These are phyloP conservation scores for Propithecus deckenii DNA, from an alignment of 2,797 vertebrate species.

Conservation along the genomic window DNA sequence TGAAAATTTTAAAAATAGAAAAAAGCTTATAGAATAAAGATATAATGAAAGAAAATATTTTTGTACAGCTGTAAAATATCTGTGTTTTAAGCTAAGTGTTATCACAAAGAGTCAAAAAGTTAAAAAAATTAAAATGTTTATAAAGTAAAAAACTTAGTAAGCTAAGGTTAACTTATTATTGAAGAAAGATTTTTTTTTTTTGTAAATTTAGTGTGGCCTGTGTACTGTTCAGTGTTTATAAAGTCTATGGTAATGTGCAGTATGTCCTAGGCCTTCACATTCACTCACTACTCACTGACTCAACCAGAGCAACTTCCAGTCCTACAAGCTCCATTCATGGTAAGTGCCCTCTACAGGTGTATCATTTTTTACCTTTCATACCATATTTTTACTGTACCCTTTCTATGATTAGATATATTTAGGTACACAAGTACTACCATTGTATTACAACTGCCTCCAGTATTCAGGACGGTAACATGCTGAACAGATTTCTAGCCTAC, in stretches of 20 bases:
- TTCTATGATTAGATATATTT: not conserved
- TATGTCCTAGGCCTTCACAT: not conserved
- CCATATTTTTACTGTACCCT: not conserved
- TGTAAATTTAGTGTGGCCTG: not conserved
- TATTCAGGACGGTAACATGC: not conserved
- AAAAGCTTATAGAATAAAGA: not conserved
- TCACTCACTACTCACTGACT: not conserved
- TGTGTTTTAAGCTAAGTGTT: not conserved
- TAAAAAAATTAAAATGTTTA: not conserved
- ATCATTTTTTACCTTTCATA: not conserved
- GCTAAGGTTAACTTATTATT: not conserved
- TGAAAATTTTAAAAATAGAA: not conserved
- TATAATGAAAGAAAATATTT: not conserved
- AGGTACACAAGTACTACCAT: not conserved
- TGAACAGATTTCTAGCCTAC: not conserved
- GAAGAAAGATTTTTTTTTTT: not conserved
- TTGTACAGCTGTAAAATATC: not conserved
- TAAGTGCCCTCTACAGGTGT: not conserved
- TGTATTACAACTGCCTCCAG: not conserved
- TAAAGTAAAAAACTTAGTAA: not conserved
- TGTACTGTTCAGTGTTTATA: not conserved
- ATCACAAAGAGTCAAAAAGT: not conserved
- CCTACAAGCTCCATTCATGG: not conserved
- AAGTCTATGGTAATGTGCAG: not conserved
- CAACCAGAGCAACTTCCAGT: not conserved